phyloP scores from a whole-genome alignment of 1,140 invertebrate species.

The Ceratosolen fusciceps region DNA sequence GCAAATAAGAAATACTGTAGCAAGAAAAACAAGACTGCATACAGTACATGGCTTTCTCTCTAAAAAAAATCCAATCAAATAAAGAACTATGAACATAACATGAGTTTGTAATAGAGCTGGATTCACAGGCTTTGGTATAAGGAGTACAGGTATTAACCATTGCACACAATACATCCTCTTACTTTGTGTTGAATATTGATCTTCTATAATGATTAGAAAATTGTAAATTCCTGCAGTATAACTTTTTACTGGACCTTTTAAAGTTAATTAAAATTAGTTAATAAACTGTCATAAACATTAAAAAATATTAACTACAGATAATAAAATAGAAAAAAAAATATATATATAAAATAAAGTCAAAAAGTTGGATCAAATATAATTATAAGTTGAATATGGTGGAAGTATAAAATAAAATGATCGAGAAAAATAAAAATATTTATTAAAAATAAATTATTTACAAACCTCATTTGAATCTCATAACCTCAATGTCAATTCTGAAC shows the following conservation, averaged over 20 bases:
- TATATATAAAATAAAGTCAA: not conserved
- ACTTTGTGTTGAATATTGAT: conserved; percentile 31
- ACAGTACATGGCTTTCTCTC: conserved; percentile 97
- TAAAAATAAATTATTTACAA: conserved; percentile 44
- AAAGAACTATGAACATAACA: conserved; percentile 96
- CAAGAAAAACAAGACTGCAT: conserved; percentile 93
- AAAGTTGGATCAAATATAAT: not conserved
- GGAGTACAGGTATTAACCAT: conserved; percentile 96
- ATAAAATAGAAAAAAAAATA: not conserved
- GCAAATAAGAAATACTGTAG: conserved; percentile 93
- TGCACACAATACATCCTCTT: conserved; percentile 96
- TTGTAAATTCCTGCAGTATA: not conserved
- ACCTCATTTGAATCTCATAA: conserved; percentile 47
- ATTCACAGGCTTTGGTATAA: conserved; percentile 97
- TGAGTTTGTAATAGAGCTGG: conserved; percentile 95
- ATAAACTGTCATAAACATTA: not conserved
- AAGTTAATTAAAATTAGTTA: conserved; percentile 14
- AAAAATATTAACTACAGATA: too few species aligned
- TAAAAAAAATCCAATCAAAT: conserved; percentile 93
- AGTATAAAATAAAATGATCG: not conserved
- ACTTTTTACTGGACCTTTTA: conserved; percentile 31
- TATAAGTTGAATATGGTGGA: not conserved
- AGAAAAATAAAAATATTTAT: too few species aligned
- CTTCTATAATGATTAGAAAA: not conserved
- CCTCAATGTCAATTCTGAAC: conserved; percentile 36